Evolutionary conservation across 1,140 invertebrate species (phyloP), one percentile per base, ranked within the genome.

Genomic region (Papilio polytes): DNA sequence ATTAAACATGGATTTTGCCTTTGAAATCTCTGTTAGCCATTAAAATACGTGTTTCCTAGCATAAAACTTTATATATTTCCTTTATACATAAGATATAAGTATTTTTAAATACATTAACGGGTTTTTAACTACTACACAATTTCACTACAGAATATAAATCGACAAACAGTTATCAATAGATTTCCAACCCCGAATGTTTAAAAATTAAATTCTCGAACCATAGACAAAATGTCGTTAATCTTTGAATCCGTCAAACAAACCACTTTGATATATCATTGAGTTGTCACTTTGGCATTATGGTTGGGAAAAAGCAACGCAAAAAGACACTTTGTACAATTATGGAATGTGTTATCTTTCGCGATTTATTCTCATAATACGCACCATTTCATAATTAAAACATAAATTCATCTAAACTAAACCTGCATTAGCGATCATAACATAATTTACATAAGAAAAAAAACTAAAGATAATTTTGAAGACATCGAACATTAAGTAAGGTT

Each of bases 301-400:
- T 10, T 4, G 18, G 44, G 20, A 15, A 74, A 15, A 85, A 56
- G 36, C 36, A 41, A 73, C 73, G 81, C 63, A 76, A 81, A 77
- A 83, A 82, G 76, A 82, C 83, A 41, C 36, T 88, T 86, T 87
- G 82, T 93, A 93, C 88, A 90, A 88, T 85, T 82, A 89, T 94
- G 93, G 93, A 94, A 94, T 94, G 93, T 93, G 92, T 93, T 89
- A 83, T 87, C 84, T 88, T 80, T 81, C 81, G 72, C 73, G 81
- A 86, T 83, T 80, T 81, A 81, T 80, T 78, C 74, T 82, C 74
- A 44, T 20, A 20, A 78, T 85, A 85, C 81, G 84, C 87, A 89
- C 85, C 85, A 80, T 88, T 86, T 87, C 83, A 88, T 87, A 84
- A 86, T 70, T 73, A 72, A 80, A 80, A 53, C 18, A 31, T 80